Percentiles rank a stretch among this genome's conserved stretches.
phyloP scores from a whole-genome alignment of 2,888 invertebrate species.

The Byasa hedistus region DNA sequence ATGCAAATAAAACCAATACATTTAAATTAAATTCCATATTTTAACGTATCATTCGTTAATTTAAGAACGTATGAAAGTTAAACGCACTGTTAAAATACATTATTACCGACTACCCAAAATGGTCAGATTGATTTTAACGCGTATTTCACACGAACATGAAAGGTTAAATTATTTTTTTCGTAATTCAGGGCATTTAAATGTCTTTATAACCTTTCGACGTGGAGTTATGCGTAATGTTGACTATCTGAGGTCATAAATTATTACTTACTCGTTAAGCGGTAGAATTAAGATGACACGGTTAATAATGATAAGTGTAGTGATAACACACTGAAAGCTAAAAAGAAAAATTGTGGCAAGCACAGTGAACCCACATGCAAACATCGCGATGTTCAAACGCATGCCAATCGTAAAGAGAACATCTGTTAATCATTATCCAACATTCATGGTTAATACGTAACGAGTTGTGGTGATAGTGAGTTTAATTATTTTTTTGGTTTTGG shows the following conservation, averaged over 20 bases:
- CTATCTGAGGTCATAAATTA: constrained; percentile 16
- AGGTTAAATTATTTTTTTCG: constrained; percentile 15
- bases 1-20: too few species aligned
- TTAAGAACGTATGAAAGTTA: background rate
- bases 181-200: constrained; percentile 15
- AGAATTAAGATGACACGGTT: constrained; percentile 13
- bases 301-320: constrained; percentile 29
- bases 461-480: constrained; percentile 39
- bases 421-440: constrained; percentile 23
- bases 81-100: constrained; percentile 3
- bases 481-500: constrained; percentile 40
- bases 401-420: constrained; percentile 46
- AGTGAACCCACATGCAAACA: constrained; percentile 70
- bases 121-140: constrained; percentile 7
- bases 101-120: constrained; percentile 15
- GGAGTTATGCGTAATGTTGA: constrained; percentile 8
- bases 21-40: background rate
- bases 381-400: constrained; percentile 45
- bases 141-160: constrained; percentile 19
- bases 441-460: constrained; percentile 38
- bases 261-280: constrained; percentile 21
- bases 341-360: constrained; percentile 44
- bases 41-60: background rate
- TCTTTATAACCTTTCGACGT: constrained; percentile 20
- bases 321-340: constrained; percentile 45